Percentiles rank a stretch among this genome's conserved stretches.
phyloP scores from a whole-genome alignment of 2,113 vertebrate genomes.

The Lophura nycthemera region DNA sequence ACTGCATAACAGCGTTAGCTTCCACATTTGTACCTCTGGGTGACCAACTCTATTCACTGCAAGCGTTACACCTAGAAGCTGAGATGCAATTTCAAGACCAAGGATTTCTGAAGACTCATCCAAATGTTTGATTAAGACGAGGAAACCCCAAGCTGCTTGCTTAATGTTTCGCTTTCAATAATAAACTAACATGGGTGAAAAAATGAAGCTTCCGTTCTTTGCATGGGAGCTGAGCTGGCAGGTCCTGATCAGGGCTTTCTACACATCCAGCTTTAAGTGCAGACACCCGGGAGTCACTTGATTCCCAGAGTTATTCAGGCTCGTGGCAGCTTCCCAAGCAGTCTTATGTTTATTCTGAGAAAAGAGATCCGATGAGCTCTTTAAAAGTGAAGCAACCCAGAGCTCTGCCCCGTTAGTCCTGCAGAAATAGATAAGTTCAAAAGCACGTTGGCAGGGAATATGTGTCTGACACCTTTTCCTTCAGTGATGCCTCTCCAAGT shows the following conservation, averaged over 20 bases:
- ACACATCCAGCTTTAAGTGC: background rate
- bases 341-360: background rate
- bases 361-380: slow-evolving; percentile 7
- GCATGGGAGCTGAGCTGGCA: background rate
- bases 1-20: fast-evolving
- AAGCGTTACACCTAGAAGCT: background rate
- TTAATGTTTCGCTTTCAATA: slow-evolving; percentile 27
- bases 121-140: slow-evolving; percentile 27
- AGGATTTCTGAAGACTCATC: background rate
- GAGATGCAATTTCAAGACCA: background rate
- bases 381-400: slow-evolving; percentile 27
- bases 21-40: background rate
- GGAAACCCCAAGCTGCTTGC: background rate
- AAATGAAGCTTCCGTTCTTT: background rate
- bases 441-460: background rate
- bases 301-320: background rate
- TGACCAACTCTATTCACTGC: background rate
- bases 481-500: background rate
- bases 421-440: background rate
- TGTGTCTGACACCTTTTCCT: background rate
- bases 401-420: background rate
- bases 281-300: background rate
- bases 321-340: slow-evolving; percentile 28
- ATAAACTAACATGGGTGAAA: background rate
- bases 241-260: background rate